Percentiles rank a stretch among this genome's conserved stretches.
These are phyloP conservation scores for Arrhamphus sclerolepis DNA, from an alignment of 2,797 vertebrate species.

Conservation along the genomic window DNA sequence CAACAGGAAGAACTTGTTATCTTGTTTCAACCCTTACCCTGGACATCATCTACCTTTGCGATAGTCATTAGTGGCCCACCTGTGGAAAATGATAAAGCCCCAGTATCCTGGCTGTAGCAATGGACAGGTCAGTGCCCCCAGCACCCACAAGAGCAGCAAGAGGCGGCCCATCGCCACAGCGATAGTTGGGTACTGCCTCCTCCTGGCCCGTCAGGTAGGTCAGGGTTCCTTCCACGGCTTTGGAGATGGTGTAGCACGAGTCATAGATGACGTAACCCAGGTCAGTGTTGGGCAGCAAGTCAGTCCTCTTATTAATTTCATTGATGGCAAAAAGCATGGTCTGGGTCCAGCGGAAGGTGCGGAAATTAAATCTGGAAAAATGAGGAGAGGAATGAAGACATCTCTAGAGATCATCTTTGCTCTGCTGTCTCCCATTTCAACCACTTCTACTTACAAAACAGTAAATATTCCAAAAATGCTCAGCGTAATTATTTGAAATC, in stretches of 20 bases:
- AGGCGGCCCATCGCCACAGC: slow-evolving; percentile 81
- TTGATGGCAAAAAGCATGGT: slow-evolving; percentile 87
- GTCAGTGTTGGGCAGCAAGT: slow-evolving; percentile 82
- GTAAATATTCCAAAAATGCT: background rate
- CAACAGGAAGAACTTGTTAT: background rate
- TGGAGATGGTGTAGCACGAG: slow-evolving; percentile 88
- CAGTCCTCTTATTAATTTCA: slow-evolving; percentile 79
- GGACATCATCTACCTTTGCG: background rate
- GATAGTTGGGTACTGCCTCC: slow-evolving; percentile 87
- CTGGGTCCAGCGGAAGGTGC: slow-evolving; percentile 87
- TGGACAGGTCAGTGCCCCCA: slow-evolving; percentile 85
- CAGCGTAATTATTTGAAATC: background rate
- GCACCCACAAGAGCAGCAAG: slow-evolving; percentile 85
- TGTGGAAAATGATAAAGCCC: slow-evolving; percentile 88
- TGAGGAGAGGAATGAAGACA: background rate
- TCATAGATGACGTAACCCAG: slow-evolving; percentile 89
- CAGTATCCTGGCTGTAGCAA: slow-evolving; percentile 87
- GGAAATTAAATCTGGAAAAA: slow-evolving; percentile 85
- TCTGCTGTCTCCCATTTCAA: no score
- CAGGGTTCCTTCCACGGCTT: slow-evolving; percentile 86
- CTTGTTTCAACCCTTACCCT: background rate
- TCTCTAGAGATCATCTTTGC: background rate
- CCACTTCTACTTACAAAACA: background rate
- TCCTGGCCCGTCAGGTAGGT: slow-evolving; percentile 88
- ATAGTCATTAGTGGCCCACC: slow-evolving; percentile 61